Conservation (phyloP, 1,140 invertebrate species). For the Rhopalosiphum maidis region DNA sequence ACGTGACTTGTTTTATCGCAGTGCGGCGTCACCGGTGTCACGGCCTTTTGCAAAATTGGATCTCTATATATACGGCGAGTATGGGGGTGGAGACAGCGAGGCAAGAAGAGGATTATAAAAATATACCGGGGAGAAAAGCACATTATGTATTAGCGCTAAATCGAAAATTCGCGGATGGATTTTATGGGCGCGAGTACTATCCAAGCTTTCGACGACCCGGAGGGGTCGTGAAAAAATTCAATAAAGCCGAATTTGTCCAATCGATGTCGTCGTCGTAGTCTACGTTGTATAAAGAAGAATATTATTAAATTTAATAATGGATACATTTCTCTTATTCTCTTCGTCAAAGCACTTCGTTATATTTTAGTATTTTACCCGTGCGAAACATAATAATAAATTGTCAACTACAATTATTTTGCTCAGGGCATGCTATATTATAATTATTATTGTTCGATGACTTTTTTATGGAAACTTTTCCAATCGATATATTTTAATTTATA, state of each 20-base stretch:
- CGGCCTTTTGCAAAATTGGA: constrained; percentile 48
- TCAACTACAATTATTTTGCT: background rate
- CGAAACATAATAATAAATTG: background rate
- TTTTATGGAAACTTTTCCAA: background rate
- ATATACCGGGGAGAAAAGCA: constrained; percentile 6
- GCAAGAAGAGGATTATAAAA: constrained; percentile 23
- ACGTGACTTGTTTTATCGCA: constrained; percentile 54
- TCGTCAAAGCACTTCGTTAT: background rate
- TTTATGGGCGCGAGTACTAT: background rate
- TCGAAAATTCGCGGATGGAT: constrained; percentile 34
- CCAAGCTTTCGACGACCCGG: constrained; percentile 27
- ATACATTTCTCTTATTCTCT: background rate
- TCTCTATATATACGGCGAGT: background rate
- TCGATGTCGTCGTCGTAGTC: background rate
- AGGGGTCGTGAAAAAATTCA: constrained; percentile 6
- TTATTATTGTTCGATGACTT: background rate
- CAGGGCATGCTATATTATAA: background rate
- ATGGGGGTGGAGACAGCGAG: background rate
- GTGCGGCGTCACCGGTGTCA: constrained; percentile 50
- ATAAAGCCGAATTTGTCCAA: background rate
- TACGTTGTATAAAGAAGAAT: background rate
- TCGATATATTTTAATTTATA: background rate
- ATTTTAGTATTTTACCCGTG: background rate
- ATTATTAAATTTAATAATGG: constrained; percentile 12
- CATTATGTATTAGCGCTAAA: constrained; percentile 50